Base-by-base conservation (phyloP, 2,113 vertebrate genomes). In the Daboia siamensis region DNA sequence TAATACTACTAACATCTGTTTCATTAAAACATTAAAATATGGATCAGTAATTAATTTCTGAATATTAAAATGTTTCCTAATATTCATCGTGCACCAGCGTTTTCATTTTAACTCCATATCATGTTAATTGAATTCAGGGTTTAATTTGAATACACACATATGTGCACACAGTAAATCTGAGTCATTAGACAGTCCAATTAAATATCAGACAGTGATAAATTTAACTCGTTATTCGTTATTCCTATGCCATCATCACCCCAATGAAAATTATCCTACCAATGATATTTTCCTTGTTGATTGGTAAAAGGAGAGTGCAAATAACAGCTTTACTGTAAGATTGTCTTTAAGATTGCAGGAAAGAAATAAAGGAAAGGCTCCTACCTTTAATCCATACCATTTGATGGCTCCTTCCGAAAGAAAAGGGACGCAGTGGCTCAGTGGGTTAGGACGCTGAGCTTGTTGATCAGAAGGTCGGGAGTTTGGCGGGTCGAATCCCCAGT, bases 41-140 rank as follows among this genome's bases (percentile, higher is more conserved):
- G 88, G 44, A 33, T 90, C 94, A 95, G 91, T 93, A 94, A 23
- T 44, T 80, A 80, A 80, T 92, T 92, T 95, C 89, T 93, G 91
- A 59, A 29, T 93, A 93, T 94, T 90, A 93, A 91, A 94, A 96
- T 94, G 39, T 90, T 39, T 54, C 61, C 13, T 90, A 69, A 64
- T 21, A 29, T 44, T 17, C 26, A 33, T n/a, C 26, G 44, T 74
- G 48, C 61, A 80, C 20, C 51, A 90, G 26, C 3, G 4, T 46
- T 33, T 24, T 89, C 29, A 11, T 80, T 80, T 80, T 29, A 23
- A n/a, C 8, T 90, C n/a, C 64, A 26, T 7, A 23, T 33, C 85
- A 86, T 80, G 69, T 33, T 39, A 80, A 80, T 80, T 80, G 69
- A 80, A 39, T 80, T 80, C 85, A 51, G 85, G 84, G 23, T 26